These are phyloP conservation scores for Polypedilum vanderplanki DNA, from an alignment of 1,140 invertebrate genomes.

Conservation along the genomic window DNA sequence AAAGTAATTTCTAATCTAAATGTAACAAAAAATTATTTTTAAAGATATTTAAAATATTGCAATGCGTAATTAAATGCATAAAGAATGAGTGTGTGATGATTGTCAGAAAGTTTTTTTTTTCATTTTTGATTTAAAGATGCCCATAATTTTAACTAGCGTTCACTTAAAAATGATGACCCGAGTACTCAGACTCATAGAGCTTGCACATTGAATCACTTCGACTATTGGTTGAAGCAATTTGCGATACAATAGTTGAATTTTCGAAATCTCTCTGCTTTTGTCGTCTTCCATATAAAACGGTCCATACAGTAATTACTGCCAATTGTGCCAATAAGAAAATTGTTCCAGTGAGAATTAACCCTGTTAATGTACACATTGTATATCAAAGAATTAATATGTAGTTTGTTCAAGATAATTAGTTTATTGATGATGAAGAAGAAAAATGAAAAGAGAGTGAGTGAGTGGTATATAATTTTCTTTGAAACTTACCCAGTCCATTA, in stretches of 20 bases:
- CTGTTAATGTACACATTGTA: slow-evolving; percentile 45
- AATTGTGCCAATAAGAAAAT: slow-evolving; percentile 76
- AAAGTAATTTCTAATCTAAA: no score
- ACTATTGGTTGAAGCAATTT: slow-evolving; percentile 46
- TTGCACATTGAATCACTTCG: slow-evolving; percentile 75
- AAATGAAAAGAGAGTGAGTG: neutral
- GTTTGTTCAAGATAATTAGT: no score
- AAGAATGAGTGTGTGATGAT: neutral
- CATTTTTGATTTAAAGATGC: neutral
- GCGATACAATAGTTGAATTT: slow-evolving; percentile 37
- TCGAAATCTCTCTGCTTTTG: slow-evolving; percentile 45
- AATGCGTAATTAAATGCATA: slow-evolving; percentile 8
- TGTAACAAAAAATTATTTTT: no score
- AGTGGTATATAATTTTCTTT: no score
- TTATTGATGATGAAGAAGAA: slow-evolving; percentile 5
- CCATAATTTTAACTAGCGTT: neutral
- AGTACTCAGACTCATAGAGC: slow-evolving; percentile 72
- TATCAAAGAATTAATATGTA: no score
- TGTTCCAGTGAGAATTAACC: slow-evolving; percentile 70
- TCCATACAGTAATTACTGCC: slow-evolving; percentile 73
- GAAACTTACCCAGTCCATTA: slow-evolving; percentile 48
- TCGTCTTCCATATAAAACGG: slow-evolving; percentile 73
- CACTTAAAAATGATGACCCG: slow-evolving; percentile 69
- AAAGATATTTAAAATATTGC: no score
- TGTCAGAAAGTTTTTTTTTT: neutral